phyloP scores from a whole-genome alignment of 2,888 invertebrate genomes.

The Synanthedon formicaeformis region DNA sequence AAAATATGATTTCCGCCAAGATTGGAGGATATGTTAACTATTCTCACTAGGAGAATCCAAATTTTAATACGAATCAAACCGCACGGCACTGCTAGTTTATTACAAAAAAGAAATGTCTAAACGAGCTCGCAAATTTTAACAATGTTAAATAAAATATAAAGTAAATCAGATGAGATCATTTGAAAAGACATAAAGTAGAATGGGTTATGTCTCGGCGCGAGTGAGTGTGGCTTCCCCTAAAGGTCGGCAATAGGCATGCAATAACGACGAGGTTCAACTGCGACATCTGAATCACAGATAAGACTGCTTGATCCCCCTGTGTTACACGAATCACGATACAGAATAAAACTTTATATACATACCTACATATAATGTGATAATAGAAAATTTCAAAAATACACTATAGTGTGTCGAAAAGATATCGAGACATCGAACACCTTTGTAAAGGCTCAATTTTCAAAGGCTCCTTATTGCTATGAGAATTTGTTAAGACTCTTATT shows the following conservation, averaged over 20 bases:
- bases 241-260: conserved; percentile 12
- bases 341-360: not conserved
- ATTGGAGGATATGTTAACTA: too few relatives aligned
- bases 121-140: not conserved
- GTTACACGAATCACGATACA: conserved; percentile 5
- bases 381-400: too few relatives aligned
- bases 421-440: too few relatives aligned
- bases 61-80: too few relatives aligned
- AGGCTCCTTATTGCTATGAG: too few relatives aligned
- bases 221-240: conserved; percentile 9
- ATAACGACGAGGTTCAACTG: conserved; percentile 12
- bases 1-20: too few relatives aligned
- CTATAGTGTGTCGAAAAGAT: too few relatives aligned
- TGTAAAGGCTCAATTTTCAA: too few relatives aligned
- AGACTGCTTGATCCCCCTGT: conserved; percentile 14
- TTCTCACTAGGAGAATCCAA: too few relatives aligned
- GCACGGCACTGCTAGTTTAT: too few relatives aligned
- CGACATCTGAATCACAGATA: conserved; percentile 37
- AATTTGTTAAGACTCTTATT: too few relatives aligned
- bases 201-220: conserved; percentile 9
- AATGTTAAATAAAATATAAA: not conserved
- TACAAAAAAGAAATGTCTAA: not conserved
- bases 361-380: not conserved
- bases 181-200: not conserved
- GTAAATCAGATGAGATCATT: not conserved